Percentiles rank a stretch among this genome's conserved stretches.
Evolutionary conservation across 92 coral and sea anemone genomes (phyloP).

Genomic region (Epizoanthus scotinus): DNA sequence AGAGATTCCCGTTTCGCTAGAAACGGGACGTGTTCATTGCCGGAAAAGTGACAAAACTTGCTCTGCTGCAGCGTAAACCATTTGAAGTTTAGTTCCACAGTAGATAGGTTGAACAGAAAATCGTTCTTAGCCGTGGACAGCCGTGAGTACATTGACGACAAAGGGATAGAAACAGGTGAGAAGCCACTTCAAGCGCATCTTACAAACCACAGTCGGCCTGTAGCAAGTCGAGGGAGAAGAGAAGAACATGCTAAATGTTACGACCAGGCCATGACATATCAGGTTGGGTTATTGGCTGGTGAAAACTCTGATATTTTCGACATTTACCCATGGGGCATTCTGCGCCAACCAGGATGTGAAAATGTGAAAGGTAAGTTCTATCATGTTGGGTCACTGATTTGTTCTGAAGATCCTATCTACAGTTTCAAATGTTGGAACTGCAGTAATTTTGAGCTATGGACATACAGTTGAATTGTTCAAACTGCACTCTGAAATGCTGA

Average conservation of each 20-base stretch:
- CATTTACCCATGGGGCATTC: conserved; percentile 61
- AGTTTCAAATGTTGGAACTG: no score
- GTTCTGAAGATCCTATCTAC: no score
- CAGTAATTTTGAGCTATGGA: no score
- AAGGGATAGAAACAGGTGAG: background rate
- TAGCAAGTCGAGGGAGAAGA: conserved; percentile 55
- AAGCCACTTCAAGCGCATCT: conserved; percentile 2
- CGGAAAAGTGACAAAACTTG: no score
- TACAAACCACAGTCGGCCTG: background rate
- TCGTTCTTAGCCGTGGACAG: conserved; percentile 1
- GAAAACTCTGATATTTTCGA: conserved; percentile 32
- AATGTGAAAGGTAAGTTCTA: conserved; percentile 45
- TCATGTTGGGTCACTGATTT: no score
- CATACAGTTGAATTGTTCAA: no score
- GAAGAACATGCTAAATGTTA: conserved; percentile 50
- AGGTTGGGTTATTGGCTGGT: conserved; percentile 28
- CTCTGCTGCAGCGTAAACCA: no score
- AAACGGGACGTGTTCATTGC: no score
- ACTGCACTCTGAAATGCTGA: no score
- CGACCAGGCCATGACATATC: conserved; percentile 46
- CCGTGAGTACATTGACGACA: conserved; percentile 15
- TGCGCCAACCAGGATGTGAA: conserved; percentile 60
- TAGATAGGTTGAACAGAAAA: no score
- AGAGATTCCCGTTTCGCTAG: no score
- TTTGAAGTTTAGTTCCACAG: no score